Base-by-base conservation (phyloP, 2,797 vertebrate genomes). In the Anguilla pacifica region DNA sequence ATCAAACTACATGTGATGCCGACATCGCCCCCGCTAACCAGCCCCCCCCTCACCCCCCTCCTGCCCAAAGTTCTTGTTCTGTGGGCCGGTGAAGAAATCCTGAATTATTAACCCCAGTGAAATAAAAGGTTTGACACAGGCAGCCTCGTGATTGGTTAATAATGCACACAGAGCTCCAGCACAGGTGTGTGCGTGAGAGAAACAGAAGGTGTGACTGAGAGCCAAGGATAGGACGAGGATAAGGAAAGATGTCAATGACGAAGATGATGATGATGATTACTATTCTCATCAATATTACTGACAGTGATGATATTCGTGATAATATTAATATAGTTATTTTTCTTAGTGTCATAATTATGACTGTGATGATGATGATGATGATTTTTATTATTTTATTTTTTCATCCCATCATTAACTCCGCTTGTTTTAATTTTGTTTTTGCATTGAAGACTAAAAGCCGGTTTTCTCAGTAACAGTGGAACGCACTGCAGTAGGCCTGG, bases 71-170 rank as follows among this genome's bases (percentile, higher is more conserved):
- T 89, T 94, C 94, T 92, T 84, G 7, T 57, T 51, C 83, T 57
- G 87, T 59, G 31, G 64, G 87, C 83, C 15, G 39, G 94, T 91
- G 94, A 92, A 93, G 92, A 91, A 87, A 59, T 92, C 15, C 96
- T 96, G 95, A 95, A 97, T 97, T 97, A 96, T 97, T 96, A 96
- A 97, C 94, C 93, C 59, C 90, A 92, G 94, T 94, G 96, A 96
- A 96, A 96, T 96, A 96, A 97, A 96, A 94, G 94, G 93, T 93
- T 92, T 94, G 92, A 95, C 94, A 94, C 89, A 90, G 93, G 93
- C 94, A 92, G 90, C 96, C 95, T 93, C 94, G 93, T 93, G 93
- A 94, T 89, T 89, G 90, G 96, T 96, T 95, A 96, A 96, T 96
- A 96, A 96, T 96, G 94, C 94, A 96, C 81, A 89, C 95, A 91